Base-by-base conservation (phyloP, 2,797 vertebrate species). In the Sparus aurata region DNA sequence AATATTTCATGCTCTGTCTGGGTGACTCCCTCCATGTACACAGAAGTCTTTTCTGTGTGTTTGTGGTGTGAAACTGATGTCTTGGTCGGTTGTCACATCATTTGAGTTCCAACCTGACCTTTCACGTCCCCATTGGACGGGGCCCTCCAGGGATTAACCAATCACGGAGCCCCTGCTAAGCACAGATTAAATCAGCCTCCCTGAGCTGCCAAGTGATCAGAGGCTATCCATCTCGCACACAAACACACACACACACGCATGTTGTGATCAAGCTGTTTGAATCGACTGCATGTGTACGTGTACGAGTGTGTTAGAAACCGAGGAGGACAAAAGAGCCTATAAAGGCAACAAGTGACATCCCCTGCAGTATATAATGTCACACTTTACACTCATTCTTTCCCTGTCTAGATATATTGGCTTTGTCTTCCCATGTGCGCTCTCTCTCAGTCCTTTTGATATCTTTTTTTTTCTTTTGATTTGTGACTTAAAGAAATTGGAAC, bases 1-100 rank as follows among this genome's bases (percentile, higher is more conserved):
- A 91, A 91, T 91, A 80, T 91, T 92, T 89, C 77, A 88, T 82
- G 68, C 43, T 63, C 79, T 80, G 81, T 85, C 83, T 83, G 80
- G 30, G 72, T 81, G 81, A 77, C 64, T 86, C 25, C 52, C 45
- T 13, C 12, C 67, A 74, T 69, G 30, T 41, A 60, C 53, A 47
- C 34, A 57, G 23, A 60, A 45, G 53, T 46, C n/a, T 66, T 65
- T 63, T 63, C 20, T 61, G 41, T 62, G 49, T 58, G 67, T 59
- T 22, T 61, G 50, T 30, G 27, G 63, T 57, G 75, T 82, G 58
- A 80, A 85, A 75, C 72, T 25, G 30, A 79, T 64, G 73, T 78
- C 68, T 73, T 58, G 66, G 64, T 78, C 62, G 46, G 52, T 23
- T 89, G 85, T 87, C 83, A 79, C 80, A 74, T 74, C 61, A 25